Evolutionary conservation across 2,888 invertebrate genomes (phyloP), one percentile per base, ranked within the genome.

Genomic region (Abscondita cerata): DNA sequence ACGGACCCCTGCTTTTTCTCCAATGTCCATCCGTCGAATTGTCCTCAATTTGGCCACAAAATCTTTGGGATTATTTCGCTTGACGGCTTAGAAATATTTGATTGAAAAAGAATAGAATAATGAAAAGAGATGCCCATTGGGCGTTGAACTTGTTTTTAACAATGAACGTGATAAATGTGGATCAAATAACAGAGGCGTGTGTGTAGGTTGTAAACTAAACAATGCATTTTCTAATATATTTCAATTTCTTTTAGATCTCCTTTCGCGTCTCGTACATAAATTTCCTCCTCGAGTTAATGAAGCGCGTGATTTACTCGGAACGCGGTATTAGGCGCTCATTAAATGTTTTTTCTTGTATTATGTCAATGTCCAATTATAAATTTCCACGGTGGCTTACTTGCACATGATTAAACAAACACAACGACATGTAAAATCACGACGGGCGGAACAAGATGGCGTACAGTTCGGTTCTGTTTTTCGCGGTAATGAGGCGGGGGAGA

Each of bases 381-480:
- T 76, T 76, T 76, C 73, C 66, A 69, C 73, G 70, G 67, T 70
- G 71, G 69, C 75, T 77, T 74, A 74, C 70, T 65, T 64, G 68
- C 68, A 76, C 76, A 76, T 76, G 78, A 77, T 78, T 77, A 76
- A 76, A 74, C 76, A 76, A 76, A 77, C 75, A 78, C 76, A 78
- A 78, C 76, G 76, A 76, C 76, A 77, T 76, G 76, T 75, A 76
- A 77, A 78, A 78, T 78, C 75, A 76, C 75, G 75, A 68, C 75
- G 72, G 72, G 72, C 75, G 76, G 75, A 76, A 77, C 76, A 78
- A 77, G 78, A 78, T 78, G 78, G 78, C 77, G 77, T 65, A 70
- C 72, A 70, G 75, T 75, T 75, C 76, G 76, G 72, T 72, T 68
- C 60, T 59, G 60, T 51, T 41, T 44, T 58, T 62, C 62, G 58